Base-by-base conservation (phyloP, 2,888 invertebrate genomes). In the Apamea epomidion region DNA sequence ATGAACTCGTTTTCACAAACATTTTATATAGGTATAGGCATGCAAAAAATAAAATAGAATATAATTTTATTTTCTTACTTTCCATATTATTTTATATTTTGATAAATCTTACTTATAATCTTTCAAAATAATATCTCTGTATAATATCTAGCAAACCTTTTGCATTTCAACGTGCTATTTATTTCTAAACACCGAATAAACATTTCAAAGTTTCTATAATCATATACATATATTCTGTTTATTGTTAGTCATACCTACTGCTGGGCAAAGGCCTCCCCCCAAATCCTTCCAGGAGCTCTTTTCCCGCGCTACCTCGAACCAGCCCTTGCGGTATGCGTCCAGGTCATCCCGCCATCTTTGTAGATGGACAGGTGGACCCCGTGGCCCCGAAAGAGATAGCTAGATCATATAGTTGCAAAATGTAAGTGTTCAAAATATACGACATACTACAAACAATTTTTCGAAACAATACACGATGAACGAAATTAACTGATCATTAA, bases 101-200 rank as follows among this genome's bases (percentile, higher is more conserved):
- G 25, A 48, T 60, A 78, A 62, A 51, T 68, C 12, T 10, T 48
- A 62, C 8, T 10, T 16, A 37, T 1, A 65, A 37, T 18, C 14
- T 65, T 58, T 45, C 18, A 73, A 82, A 82, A 82, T 73, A 82
- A 82, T 82, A 82, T 82, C 82, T 82, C 68, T 68, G 21, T 58
- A 62, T 37, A 82, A 86, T 82, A 86, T 86, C 86, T 54, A 29
- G 42, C 29, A 72, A 72, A 62, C 1, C 2, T 25, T 80, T 85
- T 64, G 32, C 25, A 45, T 64, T 29, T 21, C 29, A 37, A 32
- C 6, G 21, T 21, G 21, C 42, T 29, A 12, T 68, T 1, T 68
- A 80, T 25, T 48, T 42, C 21, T 58, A 25, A 58, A 58, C 7
- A 32, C 12, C 16, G 5, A 18, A 69, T 18, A 64, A 54, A 42